Percentiles rank a stretch among this genome's conserved stretches.
These are phyloP conservation scores for Chromoteleia sp. DNA, from an alignment of 2,888 invertebrate genomes.

Conservation along the genomic window DNA sequence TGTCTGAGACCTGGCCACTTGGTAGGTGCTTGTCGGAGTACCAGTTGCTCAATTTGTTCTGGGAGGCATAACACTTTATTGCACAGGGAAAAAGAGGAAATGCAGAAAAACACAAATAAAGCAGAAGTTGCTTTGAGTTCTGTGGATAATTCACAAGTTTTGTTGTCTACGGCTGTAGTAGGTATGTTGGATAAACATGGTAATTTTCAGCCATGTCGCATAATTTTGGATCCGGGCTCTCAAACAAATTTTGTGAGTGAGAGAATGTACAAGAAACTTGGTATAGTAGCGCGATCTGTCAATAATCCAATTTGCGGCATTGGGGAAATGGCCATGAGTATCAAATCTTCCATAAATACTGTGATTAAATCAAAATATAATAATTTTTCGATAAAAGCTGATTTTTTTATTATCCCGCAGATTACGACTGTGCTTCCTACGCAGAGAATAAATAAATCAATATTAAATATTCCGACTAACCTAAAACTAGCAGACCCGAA, in stretches of 20 bases:
- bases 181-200: constrained; percentile 19
- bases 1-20: constrained; percentile 18
- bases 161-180: constrained; percentile 31
- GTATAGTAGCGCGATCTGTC: not conserved
- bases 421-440: no score
- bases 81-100: constrained; percentile 4
- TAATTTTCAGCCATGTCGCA: constrained; percentile 14
- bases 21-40: not conserved
- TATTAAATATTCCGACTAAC: no score
- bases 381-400: not conserved
- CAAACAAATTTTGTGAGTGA: constrained; percentile 40
- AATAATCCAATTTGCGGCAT: constrained; percentile 8
- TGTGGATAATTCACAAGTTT: not conserved
- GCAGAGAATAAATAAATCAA: no score
- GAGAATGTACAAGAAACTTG: constrained; percentile 7
- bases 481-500: no score
- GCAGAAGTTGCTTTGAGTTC: not conserved
- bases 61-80: constrained; percentile 10
- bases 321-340: not conserved
- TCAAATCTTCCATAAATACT: not conserved
- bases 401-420: no score
- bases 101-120: not conserved
- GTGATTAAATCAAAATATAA: not conserved
- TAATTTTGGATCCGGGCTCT: constrained; percentile 38
- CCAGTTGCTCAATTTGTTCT: constrained; percentile 2